Base-by-base conservation (phyloP, 2,797 vertebrate genomes). In the Phoebastria nigripes region DNA sequence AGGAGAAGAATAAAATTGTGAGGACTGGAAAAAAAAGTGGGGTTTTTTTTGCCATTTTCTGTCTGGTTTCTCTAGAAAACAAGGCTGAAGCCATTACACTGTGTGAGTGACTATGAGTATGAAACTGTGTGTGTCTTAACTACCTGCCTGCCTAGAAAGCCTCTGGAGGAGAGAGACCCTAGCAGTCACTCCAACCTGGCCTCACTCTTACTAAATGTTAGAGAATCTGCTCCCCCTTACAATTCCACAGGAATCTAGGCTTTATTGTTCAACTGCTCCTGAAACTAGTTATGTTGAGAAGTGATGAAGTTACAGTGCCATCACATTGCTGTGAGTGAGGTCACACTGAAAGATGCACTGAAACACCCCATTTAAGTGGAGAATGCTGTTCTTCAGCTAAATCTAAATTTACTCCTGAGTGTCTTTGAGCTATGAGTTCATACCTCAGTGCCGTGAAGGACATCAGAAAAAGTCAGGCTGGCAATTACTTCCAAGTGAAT, bases 401-500 rank as follows among this genome's bases (percentile, higher is more conserved):
- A 73, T 44, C 61, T 91, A 92, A 90, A 92, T 76, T 90, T 93
- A 58, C 13, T 82, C 44, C 35, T 71, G 35, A 72, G 39, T 67
- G 29, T 91, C 80, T 85, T 83, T 83, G 72, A 90, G 70, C 42
- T 74, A 63, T 77, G 37, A 73, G 18, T 77, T 94, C 89, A 58
- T 90, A 90, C 58, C 51, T 84, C 67, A 66, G 58, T 70, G 63
- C 33, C 2, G 0, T 63, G 92, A 94, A 96, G 82, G 92, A 86
- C 82, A 90, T 71, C 52, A 67, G 63, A 73, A 94, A 67, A 94
- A 93, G 33, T 88, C 41, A 63, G 69, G 41, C 49, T 88, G 49
- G 54, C 49, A 93, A 87, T 83, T 86, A 84, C 51, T 92, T 95
- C 33, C 86, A 52, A 86, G 62, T 65, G 85, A 91, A 96, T 93